Evolutionary conservation across 2,797 vertebrate genomes (phyloP).

Genomic region (Perodicticus potto): DNA sequence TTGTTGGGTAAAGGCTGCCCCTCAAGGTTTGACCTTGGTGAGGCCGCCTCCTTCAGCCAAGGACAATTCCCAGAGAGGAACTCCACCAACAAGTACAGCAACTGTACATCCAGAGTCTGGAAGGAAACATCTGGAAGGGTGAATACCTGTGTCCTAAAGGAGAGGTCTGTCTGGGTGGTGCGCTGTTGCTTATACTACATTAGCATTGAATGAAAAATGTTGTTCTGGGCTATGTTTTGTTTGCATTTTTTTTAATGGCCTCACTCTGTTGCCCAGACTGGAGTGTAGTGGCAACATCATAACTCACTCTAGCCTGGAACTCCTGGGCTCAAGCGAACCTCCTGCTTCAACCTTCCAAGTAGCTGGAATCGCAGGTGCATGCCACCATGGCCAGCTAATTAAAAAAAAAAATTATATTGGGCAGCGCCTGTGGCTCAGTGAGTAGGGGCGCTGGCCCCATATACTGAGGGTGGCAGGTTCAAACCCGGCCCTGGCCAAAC

Average conservation of each 20-base stretch:
- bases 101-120: not conserved
- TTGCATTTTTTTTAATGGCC: not conserved
- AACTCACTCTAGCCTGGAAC: not conserved
- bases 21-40: not conserved
- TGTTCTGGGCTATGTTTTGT: too few relatives aligned
- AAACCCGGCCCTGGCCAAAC: too few relatives aligned
- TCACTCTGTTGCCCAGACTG: not conserved
- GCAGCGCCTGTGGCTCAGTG: too few relatives aligned
- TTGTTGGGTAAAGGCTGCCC: not conserved
- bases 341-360: not conserved
- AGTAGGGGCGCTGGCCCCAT: too few relatives aligned
- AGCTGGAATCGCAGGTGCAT: not conserved
- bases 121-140: not conserved
- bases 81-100: not conserved
- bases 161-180: not conserved
- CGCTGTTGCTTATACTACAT: not conserved
- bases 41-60: not conserved
- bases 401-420: not conserved
- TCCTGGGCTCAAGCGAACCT: not conserved
- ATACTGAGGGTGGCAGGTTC: too few relatives aligned
- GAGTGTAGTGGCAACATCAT: not conserved
- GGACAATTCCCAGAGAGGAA: not conserved
- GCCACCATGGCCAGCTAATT: not conserved
- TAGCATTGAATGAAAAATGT: not conserved
- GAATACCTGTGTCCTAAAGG: not conserved